These are phyloP conservation scores for Platyrinchus mystaceus DNA, from an alignment of 2,797 vertebrate species.

Conservation along the genomic window DNA sequence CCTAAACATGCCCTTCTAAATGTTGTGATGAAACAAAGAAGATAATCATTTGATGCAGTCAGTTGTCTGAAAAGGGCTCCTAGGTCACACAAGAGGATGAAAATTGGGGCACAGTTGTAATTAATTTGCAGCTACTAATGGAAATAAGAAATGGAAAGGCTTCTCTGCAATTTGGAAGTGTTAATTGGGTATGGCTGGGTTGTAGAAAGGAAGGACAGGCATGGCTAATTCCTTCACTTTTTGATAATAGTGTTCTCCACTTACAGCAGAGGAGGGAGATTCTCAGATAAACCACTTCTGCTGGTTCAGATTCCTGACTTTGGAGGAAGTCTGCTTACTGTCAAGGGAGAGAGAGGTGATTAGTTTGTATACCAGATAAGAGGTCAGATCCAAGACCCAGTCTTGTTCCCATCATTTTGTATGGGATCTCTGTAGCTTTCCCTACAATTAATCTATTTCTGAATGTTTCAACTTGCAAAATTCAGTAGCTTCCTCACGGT, in stretches of 20 bases:
- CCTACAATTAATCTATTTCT: neutral
- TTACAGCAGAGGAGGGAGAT: neutral
- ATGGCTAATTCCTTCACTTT: neutral
- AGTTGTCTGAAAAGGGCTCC: neutral
- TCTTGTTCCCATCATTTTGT: neutral
- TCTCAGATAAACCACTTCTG: neutral
- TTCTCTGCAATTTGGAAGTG: neutral
- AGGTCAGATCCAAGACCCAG: neutral
- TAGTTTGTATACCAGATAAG: neutral
- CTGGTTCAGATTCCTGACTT: neutral
- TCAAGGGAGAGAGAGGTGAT: neutral
- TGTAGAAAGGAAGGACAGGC: neutral
- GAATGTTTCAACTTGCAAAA: neutral
- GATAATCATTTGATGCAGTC: neutral
- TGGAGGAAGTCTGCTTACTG: neutral
- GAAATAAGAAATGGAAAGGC: neutral
- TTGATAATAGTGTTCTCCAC: neutral
- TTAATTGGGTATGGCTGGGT: neutral
- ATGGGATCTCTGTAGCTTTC: neutral
- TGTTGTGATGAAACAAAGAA: neutral
- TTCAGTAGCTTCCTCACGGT: neutral
- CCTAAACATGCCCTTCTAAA: neutral
- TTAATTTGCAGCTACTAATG: slow-evolving; percentile 2
- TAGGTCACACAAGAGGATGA: neutral
- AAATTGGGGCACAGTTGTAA: neutral